Percentiles rank a stretch among this genome's conserved stretches.
These are phyloP conservation scores for Ranitomeya variabilis DNA, from an alignment of 2,113 vertebrate genomes.

Conservation along the genomic window DNA sequence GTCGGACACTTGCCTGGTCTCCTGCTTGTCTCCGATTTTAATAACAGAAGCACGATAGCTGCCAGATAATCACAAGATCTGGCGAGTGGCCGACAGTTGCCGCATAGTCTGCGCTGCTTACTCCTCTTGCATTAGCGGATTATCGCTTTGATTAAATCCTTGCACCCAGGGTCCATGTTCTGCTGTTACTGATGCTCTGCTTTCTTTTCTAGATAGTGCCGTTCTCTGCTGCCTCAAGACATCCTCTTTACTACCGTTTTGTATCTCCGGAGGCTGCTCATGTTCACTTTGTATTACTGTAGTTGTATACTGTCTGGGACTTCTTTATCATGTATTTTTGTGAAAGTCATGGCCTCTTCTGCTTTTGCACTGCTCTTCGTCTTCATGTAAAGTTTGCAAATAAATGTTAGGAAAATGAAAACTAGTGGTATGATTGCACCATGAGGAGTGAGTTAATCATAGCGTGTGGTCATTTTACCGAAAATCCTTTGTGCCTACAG, in stretches of 20 bases:
- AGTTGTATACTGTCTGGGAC: background rate
- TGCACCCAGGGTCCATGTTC: too few species aligned
- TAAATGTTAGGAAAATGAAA: background rate
- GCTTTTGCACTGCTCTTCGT: background rate
- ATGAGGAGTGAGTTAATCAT: background rate
- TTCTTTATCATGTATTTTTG: too few species aligned
- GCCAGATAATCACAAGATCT: too few species aligned
- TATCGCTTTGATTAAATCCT: too few species aligned
- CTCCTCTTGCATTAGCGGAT: too few species aligned
- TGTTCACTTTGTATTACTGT: conserved; percentile 30
- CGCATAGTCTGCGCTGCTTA: too few species aligned
- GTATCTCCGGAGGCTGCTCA: background rate
- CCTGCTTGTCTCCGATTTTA: too few species aligned
- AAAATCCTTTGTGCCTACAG: background rate
- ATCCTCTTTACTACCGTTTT: background rate
- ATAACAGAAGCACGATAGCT: too few species aligned
- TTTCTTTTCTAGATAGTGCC: conserved; percentile 6
- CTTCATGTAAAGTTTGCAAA: background rate
- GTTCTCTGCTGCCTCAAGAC: background rate
- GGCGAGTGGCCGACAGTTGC: too few species aligned
- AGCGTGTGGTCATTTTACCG: too few species aligned
- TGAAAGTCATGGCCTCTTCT: too few species aligned
- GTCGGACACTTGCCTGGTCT: too few species aligned
- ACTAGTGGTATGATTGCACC: background rate
- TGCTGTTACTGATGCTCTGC: background rate